Evolutionary conservation across 2,797 vertebrate genomes (phyloP).

Genomic region (Sphenopsis melanotis): DNA sequence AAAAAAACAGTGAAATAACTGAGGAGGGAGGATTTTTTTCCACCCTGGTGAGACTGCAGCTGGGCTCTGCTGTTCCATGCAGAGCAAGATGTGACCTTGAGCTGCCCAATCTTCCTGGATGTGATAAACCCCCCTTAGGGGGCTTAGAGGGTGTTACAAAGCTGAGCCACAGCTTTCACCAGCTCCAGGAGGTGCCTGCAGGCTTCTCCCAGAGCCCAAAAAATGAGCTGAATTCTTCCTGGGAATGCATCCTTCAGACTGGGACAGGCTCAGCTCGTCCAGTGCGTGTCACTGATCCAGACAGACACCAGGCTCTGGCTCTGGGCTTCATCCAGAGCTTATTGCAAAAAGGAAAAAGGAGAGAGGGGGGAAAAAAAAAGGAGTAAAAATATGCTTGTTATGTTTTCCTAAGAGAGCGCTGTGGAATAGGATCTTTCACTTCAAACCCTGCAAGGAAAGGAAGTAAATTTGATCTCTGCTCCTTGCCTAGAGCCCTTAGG

Average conservation of each 20-base stretch:
- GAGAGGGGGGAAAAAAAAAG: rapidly evolving
- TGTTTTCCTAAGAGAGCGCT: neutral
- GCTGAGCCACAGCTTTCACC: neutral
- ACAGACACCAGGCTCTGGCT: neutral
- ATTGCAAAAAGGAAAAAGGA: neutral
- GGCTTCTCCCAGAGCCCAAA: neutral
- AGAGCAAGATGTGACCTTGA: neutral
- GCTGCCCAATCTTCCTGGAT: neutral
- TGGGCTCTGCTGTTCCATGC: rapidly evolving
- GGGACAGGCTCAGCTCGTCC: neutral
- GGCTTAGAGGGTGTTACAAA: neutral
- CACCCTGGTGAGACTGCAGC: rapidly evolving
- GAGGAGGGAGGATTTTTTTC: neutral
- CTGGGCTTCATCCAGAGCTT: neutral
- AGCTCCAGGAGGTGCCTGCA: neutral
- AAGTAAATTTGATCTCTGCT: slow-evolving; percentile 3
- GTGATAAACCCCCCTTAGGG: neutral
- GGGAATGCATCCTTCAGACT: neutral
- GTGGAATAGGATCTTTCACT: neutral
- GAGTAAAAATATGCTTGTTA: neutral
- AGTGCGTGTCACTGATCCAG: neutral
- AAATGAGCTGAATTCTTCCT: neutral
- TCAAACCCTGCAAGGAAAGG: slow-evolving; percentile 5
- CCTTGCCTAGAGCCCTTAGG: neutral
- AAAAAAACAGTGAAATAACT: neutral